Evolutionary conservation across 1,140 invertebrate species (phyloP), one percentile per base, ranked within the genome.

Genomic region (Papilio polytes): DNA sequence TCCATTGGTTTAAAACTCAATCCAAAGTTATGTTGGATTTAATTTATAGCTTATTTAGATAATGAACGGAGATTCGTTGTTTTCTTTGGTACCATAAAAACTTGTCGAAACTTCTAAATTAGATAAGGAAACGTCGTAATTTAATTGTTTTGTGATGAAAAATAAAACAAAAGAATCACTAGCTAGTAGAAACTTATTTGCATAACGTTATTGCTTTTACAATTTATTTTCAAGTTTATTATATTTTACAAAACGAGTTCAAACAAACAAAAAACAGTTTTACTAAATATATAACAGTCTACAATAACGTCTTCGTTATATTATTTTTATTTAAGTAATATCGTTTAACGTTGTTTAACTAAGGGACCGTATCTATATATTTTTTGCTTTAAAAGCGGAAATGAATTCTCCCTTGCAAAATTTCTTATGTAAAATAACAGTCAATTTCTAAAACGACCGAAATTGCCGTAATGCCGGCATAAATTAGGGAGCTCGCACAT

Each of bases 391-490:
- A 70, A 36, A 70, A 26, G 63, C 63, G 63, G 63, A 70, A 70
- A 70, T 70, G 26, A 70, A 70, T 31, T 31, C 13, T 70, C 22
- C 26, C 26, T 70, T 31, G 63, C 63, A 70, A 70, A 76, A 76
- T 76, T 48, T 76, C 74, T 76, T 48, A 76, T 46, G 74, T 76
- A 51, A 76, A 76, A 76, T 48, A 70, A 70, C 63, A 76, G 44
- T 76, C 44, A 76, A 76, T 76, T 76, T 76, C 74, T 48, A 51
- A 26, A 76, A 76, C 13, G 46, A 46, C 41, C 41, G 22, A 76
- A 76, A 76, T 76, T 48, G 74, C 44, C 46, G 44, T 76, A 76
- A 76, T 76, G 46, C 22, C 74, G 46, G 74, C 74, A 76, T 76
- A 53, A 76, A 76, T 76, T 48, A 48, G 74, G 44, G 74, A 20